Evolutionary conservation across 2,797 vertebrate genomes (phyloP).

Genomic region (Helostoma temminkii): DNA sequence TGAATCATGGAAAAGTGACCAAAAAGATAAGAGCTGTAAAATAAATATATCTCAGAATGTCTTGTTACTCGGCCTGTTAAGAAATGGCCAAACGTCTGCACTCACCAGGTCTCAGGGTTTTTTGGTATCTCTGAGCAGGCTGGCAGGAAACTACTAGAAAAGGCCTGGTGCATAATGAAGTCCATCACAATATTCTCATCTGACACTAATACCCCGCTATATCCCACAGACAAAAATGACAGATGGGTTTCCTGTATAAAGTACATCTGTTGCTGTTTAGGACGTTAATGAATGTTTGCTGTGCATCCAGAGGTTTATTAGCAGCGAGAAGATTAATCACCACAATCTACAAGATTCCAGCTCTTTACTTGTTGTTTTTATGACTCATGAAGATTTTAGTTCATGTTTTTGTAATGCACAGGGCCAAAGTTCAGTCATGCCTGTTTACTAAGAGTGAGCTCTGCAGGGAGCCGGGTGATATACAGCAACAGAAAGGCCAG

Average conservation of each 20-base stretch:
- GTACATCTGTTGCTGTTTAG: slow-evolving; percentile 64
- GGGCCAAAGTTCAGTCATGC: slow-evolving; percentile 57
- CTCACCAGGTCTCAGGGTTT: slow-evolving; percentile 55
- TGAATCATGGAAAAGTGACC: too few relatives aligned
- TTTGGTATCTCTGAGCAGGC: slow-evolving; percentile 18
- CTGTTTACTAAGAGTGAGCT: slow-evolving; percentile 54
- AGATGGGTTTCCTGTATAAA: slow-evolving; percentile 43
- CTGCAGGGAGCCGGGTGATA: slow-evolving; percentile 61
- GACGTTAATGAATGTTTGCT: slow-evolving; percentile 41
- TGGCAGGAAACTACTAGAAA: slow-evolving; percentile 32
- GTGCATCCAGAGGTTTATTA: slow-evolving; percentile 39
- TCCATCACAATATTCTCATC: slow-evolving; percentile 32
- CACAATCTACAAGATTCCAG: slow-evolving; percentile 33
- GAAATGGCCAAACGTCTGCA: slow-evolving; percentile 33
- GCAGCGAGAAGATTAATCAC: slow-evolving; percentile 38
- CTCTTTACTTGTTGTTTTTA: slow-evolving; percentile 50
- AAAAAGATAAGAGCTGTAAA: too few relatives aligned
- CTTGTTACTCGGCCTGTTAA: slow-evolving; percentile 63
- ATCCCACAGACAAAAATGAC: slow-evolving; percentile 49
- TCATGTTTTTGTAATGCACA: slow-evolving; percentile 54
- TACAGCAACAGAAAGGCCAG: slow-evolving; percentile 63
- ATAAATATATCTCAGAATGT: too few relatives aligned
- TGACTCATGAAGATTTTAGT: slow-evolving; percentile 31
- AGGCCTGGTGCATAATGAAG: slow-evolving; percentile 32
- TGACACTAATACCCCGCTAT: slow-evolving; percentile 32